Percentiles rank a stretch among this genome's conserved stretches.
Conservation (phyloP, 2,888 invertebrate species). For the Brachylomia viminalis region DNA sequence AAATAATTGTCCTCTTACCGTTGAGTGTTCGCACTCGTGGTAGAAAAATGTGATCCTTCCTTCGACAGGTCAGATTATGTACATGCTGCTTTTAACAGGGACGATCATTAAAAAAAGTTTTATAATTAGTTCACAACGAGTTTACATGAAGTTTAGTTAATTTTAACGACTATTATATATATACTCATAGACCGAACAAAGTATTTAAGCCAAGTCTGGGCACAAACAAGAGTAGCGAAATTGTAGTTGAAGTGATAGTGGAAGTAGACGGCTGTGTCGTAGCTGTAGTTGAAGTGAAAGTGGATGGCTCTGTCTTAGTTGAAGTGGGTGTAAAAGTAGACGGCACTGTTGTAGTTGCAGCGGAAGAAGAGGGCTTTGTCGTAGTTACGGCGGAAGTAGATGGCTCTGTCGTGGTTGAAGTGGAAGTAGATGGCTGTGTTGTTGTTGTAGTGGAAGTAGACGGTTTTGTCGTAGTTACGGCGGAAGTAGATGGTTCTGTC, state of each 20-base stretch:
- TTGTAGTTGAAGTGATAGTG: background rate
- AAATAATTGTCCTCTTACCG: background rate
- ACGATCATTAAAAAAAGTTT: background rate
- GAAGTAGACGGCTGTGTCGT: background rate
- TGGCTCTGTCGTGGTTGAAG: fast-evolving
- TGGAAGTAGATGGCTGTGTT: background rate
- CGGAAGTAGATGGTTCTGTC: too few relatives aligned
- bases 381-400: background rate
- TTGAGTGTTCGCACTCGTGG: background rate
- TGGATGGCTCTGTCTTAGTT: too few relatives aligned
- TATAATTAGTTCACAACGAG: background rate
- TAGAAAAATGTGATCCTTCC: background rate
- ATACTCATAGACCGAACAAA: background rate
- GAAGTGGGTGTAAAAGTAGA: fast-evolving
- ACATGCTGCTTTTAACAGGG: background rate
- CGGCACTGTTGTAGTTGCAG: too few relatives aligned
- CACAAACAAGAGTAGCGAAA: background rate
- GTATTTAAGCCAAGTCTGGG: background rate
- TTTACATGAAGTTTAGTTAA: background rate
- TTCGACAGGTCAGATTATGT: background rate
- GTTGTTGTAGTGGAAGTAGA: too few relatives aligned
- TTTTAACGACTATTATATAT: background rate
- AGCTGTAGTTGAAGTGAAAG: background rate
- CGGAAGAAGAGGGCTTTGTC: fast-evolving
- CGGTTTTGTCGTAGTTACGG: background rate